phyloP scores from a whole-genome alignment of 2,888 invertebrate species.

The Trichopoda pennipes region DNA sequence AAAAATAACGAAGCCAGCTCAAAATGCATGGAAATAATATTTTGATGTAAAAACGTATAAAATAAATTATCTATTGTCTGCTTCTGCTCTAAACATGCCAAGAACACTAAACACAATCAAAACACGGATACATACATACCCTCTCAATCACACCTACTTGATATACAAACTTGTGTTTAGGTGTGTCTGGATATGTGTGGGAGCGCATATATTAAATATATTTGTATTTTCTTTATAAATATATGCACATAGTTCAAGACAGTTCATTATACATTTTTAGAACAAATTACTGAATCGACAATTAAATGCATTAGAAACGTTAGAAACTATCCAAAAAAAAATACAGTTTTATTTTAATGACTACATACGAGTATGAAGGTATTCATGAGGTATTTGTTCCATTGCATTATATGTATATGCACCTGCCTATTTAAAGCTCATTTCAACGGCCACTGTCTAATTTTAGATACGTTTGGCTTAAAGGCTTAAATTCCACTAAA shows the following conservation, averaged over 20 bases:
- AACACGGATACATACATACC: not conserved
- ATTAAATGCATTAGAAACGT: slow-evolving; percentile 15
- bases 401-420: not conserved
- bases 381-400: not conserved
- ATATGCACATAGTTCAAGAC: slow-evolving; percentile 40
- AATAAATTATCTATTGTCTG: slow-evolving; percentile 55
- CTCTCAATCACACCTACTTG: not conserved
- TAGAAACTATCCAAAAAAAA: not conserved
- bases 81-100: slow-evolving; percentile 37
- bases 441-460: slow-evolving; percentile 42
- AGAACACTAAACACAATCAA: slow-evolving; percentile 23
- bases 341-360: not conserved
- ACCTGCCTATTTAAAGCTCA: slow-evolving; percentile 35
- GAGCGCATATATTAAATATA: not conserved
- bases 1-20: slow-evolving; percentile 18
- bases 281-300: slow-evolving; percentile 26
- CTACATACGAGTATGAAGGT: too few relatives aligned
- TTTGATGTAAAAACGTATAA: slow-evolving; percentile 53
- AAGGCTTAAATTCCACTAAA: too few relatives aligned
- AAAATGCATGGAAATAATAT: slow-evolving; percentile 23
- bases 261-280: slow-evolving; percentile 37
- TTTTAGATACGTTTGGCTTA: too few relatives aligned
- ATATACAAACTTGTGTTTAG: not conserved
- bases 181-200: not conserved
- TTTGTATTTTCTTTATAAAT: not conserved